phyloP scores from a whole-genome alignment of 2,797 vertebrate species.

The Sciurus carolinensis region DNA sequence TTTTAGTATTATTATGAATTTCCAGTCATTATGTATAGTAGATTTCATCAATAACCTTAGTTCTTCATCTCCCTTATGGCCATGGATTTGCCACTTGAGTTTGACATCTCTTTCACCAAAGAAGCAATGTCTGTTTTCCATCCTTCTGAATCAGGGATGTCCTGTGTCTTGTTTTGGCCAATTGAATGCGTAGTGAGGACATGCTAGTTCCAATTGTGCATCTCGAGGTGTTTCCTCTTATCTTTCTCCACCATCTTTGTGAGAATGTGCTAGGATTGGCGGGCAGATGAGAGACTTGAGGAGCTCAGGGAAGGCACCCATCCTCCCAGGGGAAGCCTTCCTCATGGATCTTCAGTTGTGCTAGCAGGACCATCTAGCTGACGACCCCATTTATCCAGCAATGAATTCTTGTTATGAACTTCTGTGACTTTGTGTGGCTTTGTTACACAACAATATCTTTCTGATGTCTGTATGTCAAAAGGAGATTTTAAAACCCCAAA shows the following conservation, averaged over 20 bases:
- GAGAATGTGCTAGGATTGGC: too few relatives aligned
- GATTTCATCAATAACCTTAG: neutral
- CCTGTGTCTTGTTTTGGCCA: neutral
- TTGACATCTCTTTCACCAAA: neutral
- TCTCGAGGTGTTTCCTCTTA: neutral
- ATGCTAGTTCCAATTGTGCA: neutral
- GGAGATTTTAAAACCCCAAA: neutral
- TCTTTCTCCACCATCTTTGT: neutral
- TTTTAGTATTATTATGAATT: neutral
- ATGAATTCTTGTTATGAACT: neutral
- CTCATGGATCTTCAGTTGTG: neutral
- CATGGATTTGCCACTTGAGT: neutral
- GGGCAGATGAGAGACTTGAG: neutral
- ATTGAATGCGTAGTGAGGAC: neutral
- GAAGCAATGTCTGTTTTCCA: neutral
- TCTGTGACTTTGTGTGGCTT: neutral
- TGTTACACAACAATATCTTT: neutral
- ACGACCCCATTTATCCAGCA: neutral
- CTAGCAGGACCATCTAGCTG: neutral
- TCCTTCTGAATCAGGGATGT: neutral
- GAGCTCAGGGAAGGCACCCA: fast-evolving
- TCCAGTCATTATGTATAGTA: neutral
- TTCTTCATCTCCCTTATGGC: neutral
- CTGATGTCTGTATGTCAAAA: neutral
- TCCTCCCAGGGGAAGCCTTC: neutral